Evolutionary conservation across 2,888 invertebrate genomes (phyloP).

Genomic region (Apotomis turbidana): DNA sequence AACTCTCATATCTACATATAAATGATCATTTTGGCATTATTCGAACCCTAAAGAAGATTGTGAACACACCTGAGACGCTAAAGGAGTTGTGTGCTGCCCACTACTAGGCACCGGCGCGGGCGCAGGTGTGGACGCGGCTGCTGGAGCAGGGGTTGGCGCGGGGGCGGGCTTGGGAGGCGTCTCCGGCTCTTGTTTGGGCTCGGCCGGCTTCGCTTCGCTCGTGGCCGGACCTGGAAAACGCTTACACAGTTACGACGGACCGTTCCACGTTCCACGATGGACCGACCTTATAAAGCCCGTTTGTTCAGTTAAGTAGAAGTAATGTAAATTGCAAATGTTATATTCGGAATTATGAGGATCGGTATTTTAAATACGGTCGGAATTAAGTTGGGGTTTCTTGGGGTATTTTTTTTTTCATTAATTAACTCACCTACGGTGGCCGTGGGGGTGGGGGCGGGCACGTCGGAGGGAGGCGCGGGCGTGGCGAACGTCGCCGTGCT

Average conservation of each 20-base stretch:
- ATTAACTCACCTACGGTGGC: constrained; percentile 50
- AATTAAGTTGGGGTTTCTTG: too few species aligned
- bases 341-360: too few species aligned
- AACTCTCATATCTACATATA: too few species aligned
- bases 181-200: constrained; percentile 47
- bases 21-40: too few species aligned
- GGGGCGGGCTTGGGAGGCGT: constrained; percentile 37
- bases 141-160: not conserved
- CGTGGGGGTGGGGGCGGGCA: constrained; percentile 56
- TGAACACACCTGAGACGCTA: constrained; percentile 59
- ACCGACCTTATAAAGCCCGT: not conserved
- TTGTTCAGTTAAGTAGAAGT: too few species aligned
- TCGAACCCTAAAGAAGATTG: too few species aligned
- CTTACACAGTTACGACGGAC: not conserved
- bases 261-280: not conserved
- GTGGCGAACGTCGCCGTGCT: constrained; percentile 42
- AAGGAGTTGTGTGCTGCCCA: constrained; percentile 59
- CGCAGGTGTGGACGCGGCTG: constrained; percentile 34
- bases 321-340: too few species aligned
- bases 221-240: constrained; percentile 40
- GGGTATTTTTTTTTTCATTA: too few species aligned
- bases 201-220: constrained; percentile 51
- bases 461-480: constrained; percentile 47
- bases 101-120: constrained; percentile 53
- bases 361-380: too few species aligned